Evolutionary conservation across 1,140 invertebrate genomes (phyloP), one percentile per base, ranked within the genome.

Genomic region (Eulimnadia texana): DNA sequence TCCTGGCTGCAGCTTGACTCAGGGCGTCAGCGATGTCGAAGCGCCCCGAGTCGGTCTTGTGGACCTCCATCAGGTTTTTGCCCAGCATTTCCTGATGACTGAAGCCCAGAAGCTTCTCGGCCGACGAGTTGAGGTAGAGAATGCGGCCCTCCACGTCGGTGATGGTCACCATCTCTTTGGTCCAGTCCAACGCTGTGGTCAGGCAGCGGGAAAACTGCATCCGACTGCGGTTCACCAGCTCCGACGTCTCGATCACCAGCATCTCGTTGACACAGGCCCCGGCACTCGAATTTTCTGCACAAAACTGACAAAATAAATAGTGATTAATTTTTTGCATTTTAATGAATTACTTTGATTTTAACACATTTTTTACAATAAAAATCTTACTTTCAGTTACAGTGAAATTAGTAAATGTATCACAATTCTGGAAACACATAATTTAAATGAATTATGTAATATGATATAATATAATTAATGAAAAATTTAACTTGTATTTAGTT

Each of bases 101-200:
- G 74, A 84, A 88, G 1, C 86, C 87, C 53, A 88, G 75, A 53
- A 87, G 72, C 60, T 82, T 82, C 71, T 88, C 86, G 72, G 82
- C 85, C 1, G 86, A 79, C 68, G 82, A 81, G 72, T 92, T 92
- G 52, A 85, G 81, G 73, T 86, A 88, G 88, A 91, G 74, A 22
- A 93, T 84, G 70, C 82, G 80, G 69, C 88, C 84, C 64, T 85
- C 79, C 65, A 86, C 81, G 71, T 92, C 86, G 27, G 89, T 93
- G 52, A 96, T 84, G 58, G 92, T 84, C 11, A 96, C 82, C 66
- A 90, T 80, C 71, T 94, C 90, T 60, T 81, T 79, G 50, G 60
- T 84, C 9, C 51, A 82, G 68, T 94, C 88, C 28, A 93, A 76
- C 24, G 90, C 90, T 20, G 85, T 81, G 62, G 90, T 85, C 1